Evolutionary conservation across 2,888 invertebrate genomes (phyloP).

Genomic region (Spodoptera picta): DNA sequence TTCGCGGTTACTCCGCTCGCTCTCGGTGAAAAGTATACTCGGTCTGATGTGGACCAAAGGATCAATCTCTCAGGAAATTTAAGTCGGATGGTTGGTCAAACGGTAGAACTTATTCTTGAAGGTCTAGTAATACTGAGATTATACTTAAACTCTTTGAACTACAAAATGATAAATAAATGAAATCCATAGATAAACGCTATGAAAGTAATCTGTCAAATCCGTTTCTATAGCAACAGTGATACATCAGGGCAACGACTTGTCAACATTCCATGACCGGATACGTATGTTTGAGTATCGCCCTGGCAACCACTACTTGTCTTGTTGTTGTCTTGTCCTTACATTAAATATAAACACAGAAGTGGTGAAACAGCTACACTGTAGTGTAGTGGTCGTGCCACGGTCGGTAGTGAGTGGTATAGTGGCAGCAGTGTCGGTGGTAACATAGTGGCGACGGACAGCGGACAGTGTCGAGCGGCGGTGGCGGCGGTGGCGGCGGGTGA

Average conservation of each 20-base stretch:
- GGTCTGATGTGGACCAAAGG: too few species aligned
- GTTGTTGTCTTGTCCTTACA: slow-evolving; percentile 20
- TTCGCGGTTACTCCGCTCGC: too few species aligned
- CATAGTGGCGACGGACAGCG: not conserved
- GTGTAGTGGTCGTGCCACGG: slow-evolving; percentile 13
- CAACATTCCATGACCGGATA: slow-evolving; percentile 62
- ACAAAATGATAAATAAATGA: too few species aligned
- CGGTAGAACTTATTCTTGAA: slow-evolving; percentile 5
- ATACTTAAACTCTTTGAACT: too few species aligned
- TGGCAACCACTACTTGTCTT: slow-evolving; percentile 62
- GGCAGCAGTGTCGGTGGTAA: not conserved
- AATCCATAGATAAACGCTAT: not conserved
- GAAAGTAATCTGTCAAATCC: slow-evolving; percentile 30
- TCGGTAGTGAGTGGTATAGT: slow-evolving; percentile 11
- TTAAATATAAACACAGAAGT: slow-evolving; percentile 55
- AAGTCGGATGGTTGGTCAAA: too few species aligned
- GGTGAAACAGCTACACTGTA: slow-evolving; percentile 19
- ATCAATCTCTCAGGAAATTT: too few species aligned
- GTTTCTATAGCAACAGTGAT: slow-evolving; percentile 48
- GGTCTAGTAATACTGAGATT: not conserved
- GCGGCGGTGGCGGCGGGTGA: slow-evolving; percentile 13
- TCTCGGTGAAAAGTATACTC: too few species aligned
- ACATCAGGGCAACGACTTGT: slow-evolving; percentile 52
- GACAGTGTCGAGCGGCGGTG: not conserved
- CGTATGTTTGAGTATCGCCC: slow-evolving; percentile 68